Base-by-base conservation (phyloP, 2,113 vertebrate genomes). In the Tachysurus vachellii region DNA sequence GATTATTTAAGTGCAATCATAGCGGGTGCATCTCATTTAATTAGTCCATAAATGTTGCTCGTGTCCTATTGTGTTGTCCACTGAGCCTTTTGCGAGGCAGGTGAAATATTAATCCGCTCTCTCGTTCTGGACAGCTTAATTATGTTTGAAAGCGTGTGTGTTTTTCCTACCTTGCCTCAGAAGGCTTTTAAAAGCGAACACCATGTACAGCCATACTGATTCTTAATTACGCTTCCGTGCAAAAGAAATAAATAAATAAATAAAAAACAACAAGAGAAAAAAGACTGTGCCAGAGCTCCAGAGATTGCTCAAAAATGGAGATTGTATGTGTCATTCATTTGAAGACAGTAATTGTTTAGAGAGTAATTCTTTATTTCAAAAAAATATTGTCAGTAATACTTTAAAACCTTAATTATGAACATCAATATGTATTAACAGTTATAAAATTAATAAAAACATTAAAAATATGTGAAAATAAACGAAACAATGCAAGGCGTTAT, bases 71-170 rank as follows among this genome's bases (percentile, higher is more conserved):
- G 91, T 92, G 88, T 66, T 89, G 83, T 94, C 88, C 87, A 82
- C 75, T 10, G 88, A 54, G 83, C 90, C 89, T 91, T 89, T 85
- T 91, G 89, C 89, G 83, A 84, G 84, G 83, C 89, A 82, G 88
- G 92, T 92, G 82, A 92, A 93, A 93, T 93, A 95, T 94, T 94
- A 93, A 93, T 91, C 88, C 91, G 91, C 90, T 87, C 85, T 87
- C 88, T 93, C 88, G 90, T 92, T 93, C 88, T 91, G 91, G 92
- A 94, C 92, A 92, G 89, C 92, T 94, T 94, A 94, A 95, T 95
- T 94, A 94, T 90, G 86, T 92, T 93, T 86, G 23, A n/a, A 81
- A 80, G 66, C 7, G 19, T 66, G 64, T n/a, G 44, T 68, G 88
- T 84, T 47, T 83, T 61, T 75, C 80, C 88, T 90, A 87, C 11